Evolutionary conservation across 2,888 invertebrate genomes (phyloP).

Genomic region (Drymonia ruficornis): DNA sequence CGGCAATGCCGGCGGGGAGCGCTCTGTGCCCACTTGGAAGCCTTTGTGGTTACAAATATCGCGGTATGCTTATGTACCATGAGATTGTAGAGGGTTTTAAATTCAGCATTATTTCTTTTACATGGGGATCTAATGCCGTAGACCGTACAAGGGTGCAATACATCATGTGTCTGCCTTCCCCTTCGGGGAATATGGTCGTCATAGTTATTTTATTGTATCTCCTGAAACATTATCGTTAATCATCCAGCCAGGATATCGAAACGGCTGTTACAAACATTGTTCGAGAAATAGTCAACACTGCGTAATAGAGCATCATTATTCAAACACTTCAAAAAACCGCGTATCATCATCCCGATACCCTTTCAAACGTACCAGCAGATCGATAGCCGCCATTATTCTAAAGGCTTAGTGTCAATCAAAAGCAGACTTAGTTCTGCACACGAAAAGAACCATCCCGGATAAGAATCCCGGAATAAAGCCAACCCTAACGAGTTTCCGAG

Average conservation of each 20-base stretch:
- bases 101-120: not conserved
- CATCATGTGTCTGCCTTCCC: too few relatives aligned
- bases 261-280: not conserved
- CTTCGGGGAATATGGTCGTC: too few relatives aligned
- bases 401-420: constrained; percentile 71
- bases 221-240: too few relatives aligned
- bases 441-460: constrained; percentile 49
- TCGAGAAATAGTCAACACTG: not conserved
- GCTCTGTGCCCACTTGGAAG: not conserved
- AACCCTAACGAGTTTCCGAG: constrained; percentile 52
- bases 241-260: too few relatives aligned
- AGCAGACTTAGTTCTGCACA: constrained; percentile 55
- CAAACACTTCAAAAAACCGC: not conserved
- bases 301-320: not conserved
- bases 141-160: too few relatives aligned
- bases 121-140: too few relatives aligned
- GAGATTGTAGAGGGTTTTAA: not conserved
- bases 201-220: too few relatives aligned
- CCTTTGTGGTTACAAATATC: constrained; percentile 3
- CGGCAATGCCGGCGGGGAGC: not conserved
- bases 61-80: not conserved
- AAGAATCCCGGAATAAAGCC: constrained; percentile 52
- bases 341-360: not conserved
- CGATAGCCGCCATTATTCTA: constrained; percentile 52
- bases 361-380: constrained; percentile 23